Evolutionary conservation across 2,888 invertebrate genomes (phyloP), one percentile per base, ranked within the genome.

Genomic region (Crocallis elinguaria): DNA sequence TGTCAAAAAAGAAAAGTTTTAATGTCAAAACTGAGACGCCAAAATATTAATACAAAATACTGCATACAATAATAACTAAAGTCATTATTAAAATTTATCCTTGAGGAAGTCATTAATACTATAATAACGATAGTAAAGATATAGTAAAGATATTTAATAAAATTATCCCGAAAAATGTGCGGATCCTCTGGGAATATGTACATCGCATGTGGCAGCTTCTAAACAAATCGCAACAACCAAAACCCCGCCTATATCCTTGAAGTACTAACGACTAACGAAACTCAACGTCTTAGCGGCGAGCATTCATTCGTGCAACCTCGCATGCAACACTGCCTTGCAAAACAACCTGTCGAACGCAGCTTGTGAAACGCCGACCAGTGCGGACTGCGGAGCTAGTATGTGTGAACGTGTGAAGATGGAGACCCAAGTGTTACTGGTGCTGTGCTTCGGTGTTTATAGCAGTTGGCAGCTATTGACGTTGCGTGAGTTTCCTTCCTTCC

Each of bases 391-490:
- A 16, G 64, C 73, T 71, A 67, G 68, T 35, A 59, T 52, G 33
- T 65, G 66, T 49, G 64, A 67, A 56, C 67, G 69, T 42, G 21
- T n/a, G n/a, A n/a, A 19, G 17, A 64, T 64, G 64, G 60, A 51
- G 36, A 25, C 14, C 12, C 46, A 55, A 23, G n/a, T 75, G 51
- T 38, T 82, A 19, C 41, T 82, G 9, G 72, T 84, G 64, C 59
- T 86, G 52, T 77, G 78, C 73, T 71, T 81, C 52, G 78, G 82
- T 62, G 70, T 83, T 16, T 83, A 82, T 45, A 75, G 78, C 58
- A 85, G 84, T 42, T 69, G 77, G 43, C 86, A 90, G 64, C 59
- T 89, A 60, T 62, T 88, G 21, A 85, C 86, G 12, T 75, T 90
- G 64, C 89, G 89, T 90, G 73, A 90, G 89, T 88, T 27, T 7